A percentile compares a stretch with the other conserved stretches of the same genome.
These are phyloP conservation scores for Gallirallus australis DNA, from an alignment of 2,797 vertebrate species.

Conservation along the genomic window DNA sequence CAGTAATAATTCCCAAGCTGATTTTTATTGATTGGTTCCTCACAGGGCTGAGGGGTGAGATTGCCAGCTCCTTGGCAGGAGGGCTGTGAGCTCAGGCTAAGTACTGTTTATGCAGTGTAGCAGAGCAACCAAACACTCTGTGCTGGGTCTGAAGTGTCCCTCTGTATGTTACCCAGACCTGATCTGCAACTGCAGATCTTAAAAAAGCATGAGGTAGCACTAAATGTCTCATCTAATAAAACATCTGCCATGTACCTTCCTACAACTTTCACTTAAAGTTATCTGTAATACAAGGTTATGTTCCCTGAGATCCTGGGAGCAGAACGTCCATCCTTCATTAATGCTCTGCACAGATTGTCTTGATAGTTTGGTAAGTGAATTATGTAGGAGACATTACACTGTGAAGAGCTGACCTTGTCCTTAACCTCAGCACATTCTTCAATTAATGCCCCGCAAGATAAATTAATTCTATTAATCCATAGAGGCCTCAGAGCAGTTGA, in stretches of 20 bases:
- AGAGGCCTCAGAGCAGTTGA: slow-evolving; percentile 9
- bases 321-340: slow-evolving; percentile 34
- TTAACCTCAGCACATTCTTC: slow-evolving; percentile 59
- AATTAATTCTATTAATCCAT: slow-evolving; percentile 56
- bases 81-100: background rate
- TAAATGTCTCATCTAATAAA: background rate
- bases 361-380: slow-evolving; percentile 54
- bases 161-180: background rate
- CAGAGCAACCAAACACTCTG: background rate
- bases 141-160: background rate
- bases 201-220: background rate
- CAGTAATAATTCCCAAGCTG: background rate
- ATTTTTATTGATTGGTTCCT: background rate
- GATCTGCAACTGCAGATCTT: background rate
- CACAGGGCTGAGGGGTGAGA: background rate
- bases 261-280: background rate
- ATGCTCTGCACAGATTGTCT: slow-evolving; percentile 32
- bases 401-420: slow-evolving; percentile 60
- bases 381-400: slow-evolving; percentile 35
- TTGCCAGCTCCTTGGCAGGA: background rate
- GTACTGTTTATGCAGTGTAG: background rate
- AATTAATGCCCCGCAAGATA: slow-evolving; percentile 49
- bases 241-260: background rate
- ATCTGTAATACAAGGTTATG: background rate
- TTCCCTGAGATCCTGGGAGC: background rate